phyloP scores from a whole-genome alignment of 2,113 vertebrate genomes.

The Brachyhypopomus gauderio region DNA sequence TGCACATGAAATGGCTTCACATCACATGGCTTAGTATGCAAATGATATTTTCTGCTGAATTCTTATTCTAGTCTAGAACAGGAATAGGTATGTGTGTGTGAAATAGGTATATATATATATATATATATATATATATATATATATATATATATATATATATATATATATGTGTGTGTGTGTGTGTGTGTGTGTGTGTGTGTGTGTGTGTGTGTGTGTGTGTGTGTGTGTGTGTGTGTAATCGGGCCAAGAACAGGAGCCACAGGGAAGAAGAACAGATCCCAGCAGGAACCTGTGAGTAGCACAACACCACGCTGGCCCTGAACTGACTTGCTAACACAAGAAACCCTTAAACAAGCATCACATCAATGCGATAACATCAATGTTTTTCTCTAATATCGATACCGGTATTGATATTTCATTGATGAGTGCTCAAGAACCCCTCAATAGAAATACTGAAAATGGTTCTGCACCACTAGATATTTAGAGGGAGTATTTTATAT shows the following conservation, averaged over 20 bases:
- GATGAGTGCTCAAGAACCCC: neutral
- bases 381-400: neutral
- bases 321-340: slow-evolving; percentile 30
- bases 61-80: slow-evolving; percentile 19
- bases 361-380: too few species aligned
- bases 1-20: too few species aligned
- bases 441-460: slow-evolving; percentile 24
- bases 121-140: too few species aligned
- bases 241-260: slow-evolving; percentile 53
- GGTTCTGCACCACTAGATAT: slow-evolving; percentile 51
- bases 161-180: too few species aligned
- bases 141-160: too few species aligned
- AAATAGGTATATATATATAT: too few species aligned
- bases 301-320: slow-evolving; percentile 32
- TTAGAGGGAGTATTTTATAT: slow-evolving; percentile 52
- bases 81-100: slow-evolving; percentile 47
- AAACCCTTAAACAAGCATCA: slow-evolving; percentile 25
- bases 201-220: neutral
- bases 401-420: neutral
- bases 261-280: slow-evolving; percentile 50
- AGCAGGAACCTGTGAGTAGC: slow-evolving; percentile 29
- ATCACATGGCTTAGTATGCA: too few species aligned
- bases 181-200: too few species aligned
- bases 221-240: slow-evolving; percentile 1
- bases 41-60: neutral